Percentiles rank a stretch among this genome's conserved stretches.
These are phyloP conservation scores for Chloroclysta siterata DNA, from an alignment of 2,888 invertebrate species.

Conservation along the genomic window DNA sequence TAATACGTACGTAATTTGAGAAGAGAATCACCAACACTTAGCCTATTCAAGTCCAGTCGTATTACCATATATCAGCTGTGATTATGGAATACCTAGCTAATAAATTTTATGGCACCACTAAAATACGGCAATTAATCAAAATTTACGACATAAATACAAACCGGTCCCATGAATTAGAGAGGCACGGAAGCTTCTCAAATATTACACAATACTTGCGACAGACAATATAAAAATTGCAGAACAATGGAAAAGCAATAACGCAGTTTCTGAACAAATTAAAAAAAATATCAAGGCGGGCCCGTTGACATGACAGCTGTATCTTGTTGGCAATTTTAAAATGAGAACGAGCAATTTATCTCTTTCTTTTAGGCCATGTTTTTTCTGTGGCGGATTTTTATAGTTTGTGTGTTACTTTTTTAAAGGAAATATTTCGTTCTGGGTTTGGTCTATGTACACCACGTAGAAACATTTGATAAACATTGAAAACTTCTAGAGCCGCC, in stretches of 20 bases:
- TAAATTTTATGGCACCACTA: not conserved
- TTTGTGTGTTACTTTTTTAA: too few relatives aligned
- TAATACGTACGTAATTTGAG: too few relatives aligned
- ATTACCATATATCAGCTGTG: too few relatives aligned
- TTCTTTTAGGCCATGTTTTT: not conserved
- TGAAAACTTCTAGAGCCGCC: too few relatives aligned
- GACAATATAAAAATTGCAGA: conserved; percentile 23
- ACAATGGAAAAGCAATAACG: conserved; percentile 30
- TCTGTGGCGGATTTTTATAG: too few relatives aligned
- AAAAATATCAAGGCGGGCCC: conserved; percentile 27
- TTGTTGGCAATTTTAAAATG: conserved; percentile 30
- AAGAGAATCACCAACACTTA: too few relatives aligned
- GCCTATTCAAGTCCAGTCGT: too few relatives aligned
- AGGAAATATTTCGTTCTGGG: too few relatives aligned
- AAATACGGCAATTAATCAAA: conserved; percentile 23
- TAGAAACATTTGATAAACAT: too few relatives aligned
- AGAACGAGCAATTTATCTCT: conserved; percentile 22
- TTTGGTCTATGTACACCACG: too few relatives aligned
- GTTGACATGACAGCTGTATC: conserved; percentile 30
- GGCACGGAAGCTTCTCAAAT: conserved; percentile 26
- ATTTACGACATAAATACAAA: conserved; percentile 18
- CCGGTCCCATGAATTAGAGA: conserved; percentile 18
- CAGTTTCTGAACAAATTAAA: conserved; percentile 28
- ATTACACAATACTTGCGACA: conserved; percentile 27
- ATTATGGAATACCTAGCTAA: too few relatives aligned